Evolutionary conservation across 2,888 invertebrate species (phyloP).

Genomic region (Lepeophtheirus nordmannii): DNA sequence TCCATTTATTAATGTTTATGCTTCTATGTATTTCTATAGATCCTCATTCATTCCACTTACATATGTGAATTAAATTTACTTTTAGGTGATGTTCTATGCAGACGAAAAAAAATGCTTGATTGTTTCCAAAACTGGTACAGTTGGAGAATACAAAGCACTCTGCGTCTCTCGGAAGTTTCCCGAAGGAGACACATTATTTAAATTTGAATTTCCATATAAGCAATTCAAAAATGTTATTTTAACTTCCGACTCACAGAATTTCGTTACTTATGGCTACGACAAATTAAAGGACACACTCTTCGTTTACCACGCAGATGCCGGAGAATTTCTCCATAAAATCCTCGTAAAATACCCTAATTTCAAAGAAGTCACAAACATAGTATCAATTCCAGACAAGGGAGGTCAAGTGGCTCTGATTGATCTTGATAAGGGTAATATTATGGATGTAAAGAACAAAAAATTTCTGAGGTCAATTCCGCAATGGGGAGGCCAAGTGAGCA

Average conservation of each 20-base stretch:
- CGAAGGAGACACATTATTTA: conserved; percentile 32
- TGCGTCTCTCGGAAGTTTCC: conserved; percentile 31
- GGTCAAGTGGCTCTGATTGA: conserved; percentile 26
- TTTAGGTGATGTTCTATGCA: conserved; percentile 9
- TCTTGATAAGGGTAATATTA: conserved; percentile 47
- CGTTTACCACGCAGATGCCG: conserved; percentile 65
- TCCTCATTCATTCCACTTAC: too few relatives aligned
- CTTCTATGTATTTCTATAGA: too few relatives aligned
- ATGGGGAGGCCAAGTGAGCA: conserved; percentile 78
- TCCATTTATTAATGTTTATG: too few relatives aligned
- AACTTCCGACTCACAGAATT: conserved; percentile 33
- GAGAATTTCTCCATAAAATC: conserved; percentile 42
- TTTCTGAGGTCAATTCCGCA: conserved; percentile 70
- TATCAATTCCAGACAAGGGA: conserved; percentile 63
- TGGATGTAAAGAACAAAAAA: conserved; percentile 75
- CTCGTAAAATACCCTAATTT: conserved; percentile 36
- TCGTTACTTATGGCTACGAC: conserved; percentile 33
- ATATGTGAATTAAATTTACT: background rate
- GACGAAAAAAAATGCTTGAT: conserved; percentile 14
- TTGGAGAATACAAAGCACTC: conserved; percentile 10
- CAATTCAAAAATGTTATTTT: conserved; percentile 32
- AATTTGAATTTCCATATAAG: conserved; percentile 33
- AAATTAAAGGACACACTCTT: conserved; percentile 36
- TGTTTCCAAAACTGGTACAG: conserved; percentile 9
- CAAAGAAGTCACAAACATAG: conserved; percentile 52